phyloP scores from a whole-genome alignment of 2,797 vertebrate genomes.

The Molossus molossus region DNA sequence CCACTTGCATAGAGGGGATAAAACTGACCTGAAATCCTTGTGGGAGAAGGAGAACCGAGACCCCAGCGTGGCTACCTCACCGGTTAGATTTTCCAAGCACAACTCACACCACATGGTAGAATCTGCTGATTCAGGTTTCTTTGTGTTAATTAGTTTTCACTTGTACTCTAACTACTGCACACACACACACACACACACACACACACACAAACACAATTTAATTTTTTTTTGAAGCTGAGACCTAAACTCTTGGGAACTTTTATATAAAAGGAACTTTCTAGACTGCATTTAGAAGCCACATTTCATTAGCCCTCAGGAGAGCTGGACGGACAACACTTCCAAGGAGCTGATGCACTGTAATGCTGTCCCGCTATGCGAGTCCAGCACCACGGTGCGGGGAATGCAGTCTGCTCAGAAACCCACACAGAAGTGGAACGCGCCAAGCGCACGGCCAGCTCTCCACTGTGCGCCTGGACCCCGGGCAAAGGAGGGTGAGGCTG shows the following conservation, averaged over 20 bases:
- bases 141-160: slow-evolving; percentile 18
- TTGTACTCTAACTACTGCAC: background rate
- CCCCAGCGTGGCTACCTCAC: background rate
- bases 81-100: background rate
- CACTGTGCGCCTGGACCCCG: background rate
- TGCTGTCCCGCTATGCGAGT: rapidly evolving
- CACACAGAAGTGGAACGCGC: background rate
- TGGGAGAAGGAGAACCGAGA: background rate
- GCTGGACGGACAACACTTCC: background rate
- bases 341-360: background rate
- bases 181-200: background rate
- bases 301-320: slow-evolving; percentile 44
- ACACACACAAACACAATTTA: background rate
- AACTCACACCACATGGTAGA: background rate
- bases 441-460: background rate
- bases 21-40: background rate
- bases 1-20: background rate
- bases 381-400: background rate
- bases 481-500: background rate
- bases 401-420: background rate
- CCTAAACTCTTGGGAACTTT: background rate
- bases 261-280: slow-evolving; percentile 33
- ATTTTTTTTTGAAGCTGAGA: background rate
- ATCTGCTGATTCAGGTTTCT: background rate
- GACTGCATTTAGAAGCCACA: background rate